Conservation (phyloP, 2,888 invertebrate genomes). For the Shargacucullia verbasci region DNA sequence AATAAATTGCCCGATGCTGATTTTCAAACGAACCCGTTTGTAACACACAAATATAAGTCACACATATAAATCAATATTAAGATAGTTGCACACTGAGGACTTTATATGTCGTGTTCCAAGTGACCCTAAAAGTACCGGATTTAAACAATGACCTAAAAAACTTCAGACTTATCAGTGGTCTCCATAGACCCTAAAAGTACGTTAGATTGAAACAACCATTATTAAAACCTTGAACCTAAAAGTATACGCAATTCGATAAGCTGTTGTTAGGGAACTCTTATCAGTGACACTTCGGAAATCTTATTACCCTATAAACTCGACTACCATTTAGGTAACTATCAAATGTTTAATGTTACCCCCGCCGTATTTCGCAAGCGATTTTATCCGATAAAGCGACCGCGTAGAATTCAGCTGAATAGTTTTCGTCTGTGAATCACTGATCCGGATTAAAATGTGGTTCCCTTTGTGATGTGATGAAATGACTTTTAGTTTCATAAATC, state of each 20-base stretch:
- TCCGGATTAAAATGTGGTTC: conserved; percentile 41
- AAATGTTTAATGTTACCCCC: conserved; percentile 3
- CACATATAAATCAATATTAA: too few species aligned
- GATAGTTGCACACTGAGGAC: too few species aligned
- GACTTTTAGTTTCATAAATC: neutral
- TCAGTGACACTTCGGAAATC: conserved; percentile 1
- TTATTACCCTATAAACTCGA: conserved; percentile 15
- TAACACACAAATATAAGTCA: too few species aligned
- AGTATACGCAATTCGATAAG: neutral
- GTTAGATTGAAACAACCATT: conserved; percentile 1
- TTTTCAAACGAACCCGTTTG: too few species aligned
- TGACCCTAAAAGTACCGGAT: too few species aligned
- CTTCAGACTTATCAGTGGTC: too few species aligned
- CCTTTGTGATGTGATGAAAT: conserved; percentile 16
- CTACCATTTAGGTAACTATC: neutral
- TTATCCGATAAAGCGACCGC: conserved; percentile 14
- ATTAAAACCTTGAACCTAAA: neutral
- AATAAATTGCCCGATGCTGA: too few species aligned
- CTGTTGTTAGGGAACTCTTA: neutral
- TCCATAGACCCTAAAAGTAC: too few species aligned
- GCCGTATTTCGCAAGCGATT: conserved; percentile 6
- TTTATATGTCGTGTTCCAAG: too few species aligned
- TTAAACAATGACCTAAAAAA: too few species aligned
- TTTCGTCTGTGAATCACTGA: conserved; percentile 13
- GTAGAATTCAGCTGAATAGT: conserved; percentile 12